Base-by-base conservation (phyloP, 2,888 invertebrate genomes). In the Harpalus rubripes region DNA sequence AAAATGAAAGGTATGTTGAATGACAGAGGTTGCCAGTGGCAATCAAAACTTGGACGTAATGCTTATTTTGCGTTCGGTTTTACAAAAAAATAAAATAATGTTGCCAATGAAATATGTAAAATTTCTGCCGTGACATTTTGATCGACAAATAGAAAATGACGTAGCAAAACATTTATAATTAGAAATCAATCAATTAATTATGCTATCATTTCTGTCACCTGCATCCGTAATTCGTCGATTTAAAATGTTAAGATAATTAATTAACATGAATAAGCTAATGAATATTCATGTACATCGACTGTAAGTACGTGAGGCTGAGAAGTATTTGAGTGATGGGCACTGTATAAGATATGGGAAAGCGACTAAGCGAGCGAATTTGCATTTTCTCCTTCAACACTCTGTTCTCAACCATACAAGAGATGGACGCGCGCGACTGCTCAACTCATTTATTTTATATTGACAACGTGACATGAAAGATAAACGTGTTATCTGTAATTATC, bases 401-500 rank as follows among this genome's bases (percentile, higher is more conserved):
- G 56, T 56, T 56, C 56, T 56, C 26, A 63, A 8, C 22, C 1
- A 39, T n/a, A 26, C 32, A 26, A 68, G 32, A 26, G 32, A 68
- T 68, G 68, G 39, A 68, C 68, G 32, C 68, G 68, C 39, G 68
- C 68, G 10, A 63, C 18, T 59, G 68, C 68, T 68, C 26, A 39
- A 68, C 32, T 68, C 68, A 68, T 68, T 68, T 68, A 39, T 68
- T 68, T 68, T 68, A 68, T 68, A 68, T 68, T 68, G 68, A 68
- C 68, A 68, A 68, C 68, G 68, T 68, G 68, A 68, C 68, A 68
- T 68, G 68, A 68, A 68, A 68, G 68, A 68, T 68, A 68, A 68
- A 68, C 68, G 68, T 39, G 68, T 68, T 68, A 68, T 68, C 68
- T 68, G 7, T 68, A 68, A 68, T 68, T 68, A 68, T 68, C 68